phyloP scores from a whole-genome alignment of 1,140 invertebrate genomes.

The Galleria mellonella region DNA sequence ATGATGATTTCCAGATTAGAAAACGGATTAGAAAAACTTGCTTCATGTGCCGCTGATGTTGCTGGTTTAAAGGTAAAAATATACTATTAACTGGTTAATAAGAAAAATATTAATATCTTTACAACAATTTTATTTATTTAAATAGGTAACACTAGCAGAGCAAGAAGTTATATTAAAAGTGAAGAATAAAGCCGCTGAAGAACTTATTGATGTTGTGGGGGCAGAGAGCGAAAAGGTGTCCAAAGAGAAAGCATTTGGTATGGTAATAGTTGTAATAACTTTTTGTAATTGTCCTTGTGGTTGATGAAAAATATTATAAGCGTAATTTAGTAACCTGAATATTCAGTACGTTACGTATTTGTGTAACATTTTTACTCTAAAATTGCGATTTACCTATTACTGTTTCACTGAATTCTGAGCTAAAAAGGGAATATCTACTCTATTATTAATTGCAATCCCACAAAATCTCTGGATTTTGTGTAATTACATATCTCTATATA shows the following conservation, averaged over 20 bases:
- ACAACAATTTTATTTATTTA: constrained; percentile 72
- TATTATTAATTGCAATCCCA: too few relatives aligned
- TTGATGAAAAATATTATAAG: too few relatives aligned
- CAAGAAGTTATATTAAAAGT: constrained; percentile 92
- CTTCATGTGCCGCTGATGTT: constrained; percentile 88
- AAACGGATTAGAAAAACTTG: constrained; percentile 91
- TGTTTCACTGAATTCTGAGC: too few relatives aligned
- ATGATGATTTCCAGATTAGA: constrained; percentile 87
- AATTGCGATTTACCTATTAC: too few relatives aligned
- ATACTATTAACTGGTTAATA: constrained; percentile 66
- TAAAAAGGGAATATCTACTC: too few relatives aligned
- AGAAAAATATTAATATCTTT: not conserved
- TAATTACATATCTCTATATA: too few relatives aligned
- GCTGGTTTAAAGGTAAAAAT: constrained; percentile 77
- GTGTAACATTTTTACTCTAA: too few relatives aligned
- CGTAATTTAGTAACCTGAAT: too few relatives aligned
- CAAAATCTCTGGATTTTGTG: too few relatives aligned
- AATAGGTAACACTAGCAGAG: constrained; percentile 85
- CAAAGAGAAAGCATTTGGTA: constrained; percentile 88
- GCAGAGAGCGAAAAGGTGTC: constrained; percentile 93
- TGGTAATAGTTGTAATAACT: too few relatives aligned
- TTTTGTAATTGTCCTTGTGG: too few relatives aligned
- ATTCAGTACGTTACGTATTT: too few relatives aligned
- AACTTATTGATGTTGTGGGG: constrained; percentile 91
- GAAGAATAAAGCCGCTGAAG: constrained; percentile 93